Base-by-base conservation (phyloP, 2,888 invertebrate genomes). In the Hydriomena furcata region DNA sequence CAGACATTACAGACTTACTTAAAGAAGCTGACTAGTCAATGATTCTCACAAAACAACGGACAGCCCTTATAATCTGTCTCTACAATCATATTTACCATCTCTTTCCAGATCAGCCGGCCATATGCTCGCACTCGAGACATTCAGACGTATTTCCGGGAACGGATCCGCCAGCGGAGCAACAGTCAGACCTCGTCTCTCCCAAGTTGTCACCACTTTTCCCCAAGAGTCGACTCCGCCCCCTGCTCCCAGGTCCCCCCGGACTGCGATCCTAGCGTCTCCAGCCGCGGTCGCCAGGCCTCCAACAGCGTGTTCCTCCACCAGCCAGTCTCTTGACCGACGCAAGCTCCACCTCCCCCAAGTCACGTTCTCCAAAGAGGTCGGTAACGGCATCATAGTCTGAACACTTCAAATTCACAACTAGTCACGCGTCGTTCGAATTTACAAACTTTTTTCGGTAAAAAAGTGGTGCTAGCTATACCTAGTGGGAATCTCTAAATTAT, bases 301-400 rank as follows among this genome's bases (percentile, higher is more conserved):
- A 5, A 95, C 94, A 0, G 94, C 94, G 20, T 94, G 94, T 71
- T 95, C 95, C 8, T 92, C 91, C 2, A 93, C 94, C 53, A 93
- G 94, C 58, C 90, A 92, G 63, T 89, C 89, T 0, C 73, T 91
- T 11, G 93, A 93, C 71, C 81, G 93, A 68, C 91, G 94, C 79
- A 93, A 94, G 69, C 90, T 95, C 12, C 93, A 95, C 67, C 86
- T 95, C 68, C 95, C 95, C 11, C 95, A 95, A 91, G 95, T 97
- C 77, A 95, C 96, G 42, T 96, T 96, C 88, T 96, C 94, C 76
- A 94, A 95, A 82, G 96, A 97, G 96, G 96, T 97, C 93, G 96
- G 96, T 95, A 94, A 93, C 69, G 96, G 96, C 56, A 95, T 96
- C 69, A 93, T 96, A 71, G 96, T 96, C 67, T 96, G 90, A 91